Percentiles rank a stretch among this genome's conserved stretches.
Conservation (phyloP, 1,140 invertebrate genomes). For the Colletes latitarsis region DNA sequence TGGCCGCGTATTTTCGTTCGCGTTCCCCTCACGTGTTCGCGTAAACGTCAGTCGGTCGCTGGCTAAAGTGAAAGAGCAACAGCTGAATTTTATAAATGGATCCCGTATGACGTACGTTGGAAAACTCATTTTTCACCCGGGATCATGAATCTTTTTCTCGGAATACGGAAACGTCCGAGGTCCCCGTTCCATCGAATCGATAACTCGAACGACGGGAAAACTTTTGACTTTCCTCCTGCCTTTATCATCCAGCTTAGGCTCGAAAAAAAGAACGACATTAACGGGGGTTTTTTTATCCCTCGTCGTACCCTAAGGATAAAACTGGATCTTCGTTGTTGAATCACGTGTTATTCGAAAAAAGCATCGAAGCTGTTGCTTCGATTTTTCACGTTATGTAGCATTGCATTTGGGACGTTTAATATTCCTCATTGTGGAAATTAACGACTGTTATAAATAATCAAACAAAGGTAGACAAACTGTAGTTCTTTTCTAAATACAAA, state of each 20-base stretch:
- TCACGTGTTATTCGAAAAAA: too few relatives aligned
- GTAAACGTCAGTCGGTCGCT: background rate
- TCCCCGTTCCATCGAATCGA: conserved; percentile 30
- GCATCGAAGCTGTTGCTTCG: too few relatives aligned
- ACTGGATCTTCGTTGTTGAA: background rate
- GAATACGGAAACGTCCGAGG: background rate
- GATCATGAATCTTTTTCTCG: conserved; percentile 26
- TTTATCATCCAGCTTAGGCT: conserved; percentile 17
- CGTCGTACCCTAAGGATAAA: background rate
- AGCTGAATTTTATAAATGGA: conserved; percentile 50
- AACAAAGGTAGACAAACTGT: too few relatives aligned
- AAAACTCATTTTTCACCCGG: conserved; percentile 37
- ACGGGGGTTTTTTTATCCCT: background rate
- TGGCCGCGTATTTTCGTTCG: too few relatives aligned
- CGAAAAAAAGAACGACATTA: conserved; percentile 10
- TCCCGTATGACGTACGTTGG: background rate
- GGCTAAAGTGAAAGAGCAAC: conserved; percentile 9
- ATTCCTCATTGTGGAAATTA: too few relatives aligned
- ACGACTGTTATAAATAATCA: too few relatives aligned
- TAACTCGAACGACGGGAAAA: conserved; percentile 11
- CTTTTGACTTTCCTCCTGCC: conserved; percentile 6
- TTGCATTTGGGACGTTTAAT: too few relatives aligned
- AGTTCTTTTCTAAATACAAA: too few relatives aligned
- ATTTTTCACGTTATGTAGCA: too few relatives aligned
- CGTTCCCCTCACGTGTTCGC: background rate